Evolutionary conservation across 2,113 vertebrate species (phyloP).

Genomic region (Anhinga anhinga): DNA sequence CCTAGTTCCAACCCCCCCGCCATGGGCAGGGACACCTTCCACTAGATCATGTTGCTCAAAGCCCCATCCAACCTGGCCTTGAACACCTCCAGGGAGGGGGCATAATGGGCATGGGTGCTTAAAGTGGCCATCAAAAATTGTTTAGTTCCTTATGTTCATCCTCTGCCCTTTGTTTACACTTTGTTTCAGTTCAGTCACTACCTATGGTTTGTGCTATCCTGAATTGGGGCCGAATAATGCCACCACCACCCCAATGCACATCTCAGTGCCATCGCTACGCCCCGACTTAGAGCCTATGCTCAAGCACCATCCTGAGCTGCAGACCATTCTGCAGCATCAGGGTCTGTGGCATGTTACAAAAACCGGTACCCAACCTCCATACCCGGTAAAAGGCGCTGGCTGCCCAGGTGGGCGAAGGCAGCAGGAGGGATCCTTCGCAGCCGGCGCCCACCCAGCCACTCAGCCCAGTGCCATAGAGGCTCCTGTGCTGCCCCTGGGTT

Average conservation of each 20-base stretch:
- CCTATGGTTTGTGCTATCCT: not conserved
- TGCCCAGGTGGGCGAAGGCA: not conserved
- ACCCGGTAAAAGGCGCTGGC: not conserved
- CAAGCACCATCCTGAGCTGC: rapidly evolving
- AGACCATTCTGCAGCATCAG: not conserved
- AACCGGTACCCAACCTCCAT: not conserved
- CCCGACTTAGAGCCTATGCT: not conserved
- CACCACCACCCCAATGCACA: rapidly evolving
- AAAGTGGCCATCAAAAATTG: not conserved
- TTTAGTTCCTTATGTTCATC: not conserved
- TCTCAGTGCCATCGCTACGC: rapidly evolving
- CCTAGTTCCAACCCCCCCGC: not conserved
- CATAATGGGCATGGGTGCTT: not conserved
- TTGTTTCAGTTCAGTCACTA: not conserved
- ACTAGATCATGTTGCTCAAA: too few species aligned
- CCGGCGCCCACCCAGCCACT: not conserved
- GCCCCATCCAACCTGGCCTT: not conserved
- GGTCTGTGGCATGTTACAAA: not conserved
- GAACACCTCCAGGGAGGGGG: not conserved
- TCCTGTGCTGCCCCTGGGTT: not conserved
- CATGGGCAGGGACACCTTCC: not conserved
- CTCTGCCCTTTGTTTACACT: not conserved
- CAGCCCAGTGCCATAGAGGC: not conserved
- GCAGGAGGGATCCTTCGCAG: not conserved
- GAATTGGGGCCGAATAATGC: not conserved